These are phyloP conservation scores for Nothocercus julius DNA, from an alignment of 2,113 vertebrate genomes.

Conservation along the genomic window DNA sequence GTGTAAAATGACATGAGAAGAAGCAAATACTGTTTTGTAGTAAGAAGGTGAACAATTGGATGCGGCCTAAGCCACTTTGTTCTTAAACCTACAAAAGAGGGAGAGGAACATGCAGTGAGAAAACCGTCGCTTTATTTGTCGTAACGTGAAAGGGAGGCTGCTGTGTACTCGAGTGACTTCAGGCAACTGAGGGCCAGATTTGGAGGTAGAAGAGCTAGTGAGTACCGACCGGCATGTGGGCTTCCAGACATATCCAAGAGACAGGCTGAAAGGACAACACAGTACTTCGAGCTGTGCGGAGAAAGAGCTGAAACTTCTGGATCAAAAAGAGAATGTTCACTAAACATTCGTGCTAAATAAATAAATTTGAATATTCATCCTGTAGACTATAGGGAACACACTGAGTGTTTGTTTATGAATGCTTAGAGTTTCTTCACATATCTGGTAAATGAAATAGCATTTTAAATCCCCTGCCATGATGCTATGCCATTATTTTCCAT, in stretches of 20 bases:
- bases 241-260: background rate
- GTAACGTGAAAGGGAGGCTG: background rate
- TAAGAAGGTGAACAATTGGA: no score
- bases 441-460: background rate
- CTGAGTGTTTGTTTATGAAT: fast-evolving
- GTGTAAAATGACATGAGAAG: background rate
- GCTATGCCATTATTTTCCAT: background rate
- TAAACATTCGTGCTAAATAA: fast-evolving
- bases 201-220: fast-evolving
- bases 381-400: fast-evolving
- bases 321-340: background rate
- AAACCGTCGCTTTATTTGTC: background rate
- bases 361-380: background rate
- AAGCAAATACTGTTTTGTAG: no score
- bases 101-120: background rate
- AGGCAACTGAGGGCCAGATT: background rate
- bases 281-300: background rate
- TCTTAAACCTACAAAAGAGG: background rate
- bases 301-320: background rate
- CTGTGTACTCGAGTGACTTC: background rate
- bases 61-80: no score
- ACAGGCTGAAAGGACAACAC: background rate
- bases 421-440: background rate
- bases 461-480: background rate
- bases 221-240: background rate